Percentiles rank a stretch among this genome's conserved stretches.
phyloP scores from a whole-genome alignment of 2,113 vertebrate species.

The Globicephala melas region DNA sequence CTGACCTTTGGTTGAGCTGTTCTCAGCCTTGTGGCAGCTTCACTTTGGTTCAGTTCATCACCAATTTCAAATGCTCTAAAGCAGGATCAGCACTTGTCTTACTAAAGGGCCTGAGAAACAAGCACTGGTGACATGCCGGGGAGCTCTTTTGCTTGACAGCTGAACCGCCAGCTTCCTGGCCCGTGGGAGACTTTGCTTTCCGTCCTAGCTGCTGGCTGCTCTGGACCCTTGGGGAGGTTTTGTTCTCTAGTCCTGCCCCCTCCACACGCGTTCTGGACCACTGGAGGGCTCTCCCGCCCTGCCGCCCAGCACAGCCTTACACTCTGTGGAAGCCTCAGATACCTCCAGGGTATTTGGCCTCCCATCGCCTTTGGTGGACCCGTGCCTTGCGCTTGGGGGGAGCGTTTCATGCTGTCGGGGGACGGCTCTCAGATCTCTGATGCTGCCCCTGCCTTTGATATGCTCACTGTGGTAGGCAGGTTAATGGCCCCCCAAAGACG shows the following conservation, averaged over 20 bases:
- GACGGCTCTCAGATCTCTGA: background rate
- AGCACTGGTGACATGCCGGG: background rate
- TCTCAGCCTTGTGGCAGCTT: background rate
- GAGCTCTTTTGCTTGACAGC: background rate
- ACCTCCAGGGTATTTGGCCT: background rate
- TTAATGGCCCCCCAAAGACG: background rate
- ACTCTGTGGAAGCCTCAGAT: no score
- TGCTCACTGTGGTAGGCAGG: background rate
- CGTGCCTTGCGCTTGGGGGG: background rate
- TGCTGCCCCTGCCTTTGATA: background rate
- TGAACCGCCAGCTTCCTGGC: background rate
- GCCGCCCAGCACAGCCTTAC: background rate
- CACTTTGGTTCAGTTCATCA: background rate
- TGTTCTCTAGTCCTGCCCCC: background rate
- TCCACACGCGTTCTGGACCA: background rate
- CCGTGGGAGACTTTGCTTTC: background rate
- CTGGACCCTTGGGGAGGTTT: background rate
- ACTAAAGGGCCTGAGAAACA: background rate
- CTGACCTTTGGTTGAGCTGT: background rate
- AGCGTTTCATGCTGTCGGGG: background rate
- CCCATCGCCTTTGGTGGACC: background rate
- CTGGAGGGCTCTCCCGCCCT: background rate
- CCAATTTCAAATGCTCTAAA: background rate
- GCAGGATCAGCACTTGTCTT: background rate
- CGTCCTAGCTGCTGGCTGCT: background rate